Evolutionary conservation across 2,113 vertebrate species (phyloP), one percentile per base, ranked within the genome.

Genomic region (Baryphthengus martii): DNA sequence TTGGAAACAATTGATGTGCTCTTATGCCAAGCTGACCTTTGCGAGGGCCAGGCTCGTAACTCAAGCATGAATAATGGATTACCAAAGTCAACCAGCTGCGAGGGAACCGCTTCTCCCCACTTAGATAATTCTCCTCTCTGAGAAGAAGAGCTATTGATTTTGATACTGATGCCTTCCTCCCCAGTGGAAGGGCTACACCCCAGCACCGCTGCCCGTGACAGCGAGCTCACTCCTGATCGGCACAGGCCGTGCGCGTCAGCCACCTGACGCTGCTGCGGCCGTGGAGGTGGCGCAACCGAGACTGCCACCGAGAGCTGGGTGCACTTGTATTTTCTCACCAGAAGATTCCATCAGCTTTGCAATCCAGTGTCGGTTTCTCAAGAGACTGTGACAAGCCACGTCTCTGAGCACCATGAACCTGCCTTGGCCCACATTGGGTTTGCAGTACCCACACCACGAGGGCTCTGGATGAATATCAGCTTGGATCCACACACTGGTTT

Each of bases 141-240:
- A 82, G 95, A 96, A 88, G 87, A 58, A 37, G 28, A 93, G 88
- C 18, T 97, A 97, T 96, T 91, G 97, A 97, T 97, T 95, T 92
- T 96, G 96, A 70, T 56, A 97, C 35, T 13, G 94, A 98, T 96
- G 68, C 91, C 89, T 72, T 67, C 91, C 73, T 85, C 35, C 7
- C 56, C 20, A 0, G 35, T 31, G 78, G 42, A 74, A 86, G 89
- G 74, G 82, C 78, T 87, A 65, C 71, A 66, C 37, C 56, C 81
- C 70, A 37, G 39, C 68, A 37, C 4, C 4, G 2, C 81, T 2
- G 11, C 42, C 70, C 9, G 79, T 25, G 45, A 68, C 71, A 49
- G 72, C 0, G 10, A 75, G 66, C 68, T 24, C 8, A 31, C 61
- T 83, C 66, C 56, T 85, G 37, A 0, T 17, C 59, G n/a, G 56